These are phyloP conservation scores for Phalacrocorax brasilianus DNA, from an alignment of 2,113 vertebrate genomes.

Conservation along the genomic window DNA sequence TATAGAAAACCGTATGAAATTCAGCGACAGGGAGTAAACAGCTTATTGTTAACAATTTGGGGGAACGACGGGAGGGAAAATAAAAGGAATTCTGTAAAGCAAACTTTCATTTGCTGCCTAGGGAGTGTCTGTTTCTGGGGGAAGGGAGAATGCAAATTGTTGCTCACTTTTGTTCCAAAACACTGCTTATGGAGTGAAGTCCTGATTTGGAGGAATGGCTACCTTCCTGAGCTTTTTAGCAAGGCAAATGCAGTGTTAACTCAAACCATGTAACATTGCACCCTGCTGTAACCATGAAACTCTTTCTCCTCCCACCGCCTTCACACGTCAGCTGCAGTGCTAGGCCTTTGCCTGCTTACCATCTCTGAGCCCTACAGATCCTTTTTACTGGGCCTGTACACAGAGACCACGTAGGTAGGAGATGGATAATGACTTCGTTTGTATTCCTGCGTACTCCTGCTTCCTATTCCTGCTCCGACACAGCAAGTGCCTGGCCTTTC, in stretches of 20 bases:
- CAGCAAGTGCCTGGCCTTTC: background rate
- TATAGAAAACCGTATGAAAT: background rate
- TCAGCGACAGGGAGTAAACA: background rate
- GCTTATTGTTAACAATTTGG: background rate
- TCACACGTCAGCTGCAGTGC: background rate
- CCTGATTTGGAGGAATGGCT: background rate
- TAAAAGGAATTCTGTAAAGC: background rate
- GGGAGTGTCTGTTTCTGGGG: background rate
- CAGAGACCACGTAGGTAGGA: background rate
- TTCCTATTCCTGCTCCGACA: background rate
- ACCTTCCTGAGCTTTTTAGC: background rate
- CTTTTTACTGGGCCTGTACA: background rate
- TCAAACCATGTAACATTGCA: background rate
- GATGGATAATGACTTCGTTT: background rate
- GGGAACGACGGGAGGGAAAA: background rate
- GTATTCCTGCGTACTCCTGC: background rate
- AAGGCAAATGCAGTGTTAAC: background rate
- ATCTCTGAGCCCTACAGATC: background rate
- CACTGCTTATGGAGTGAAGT: background rate
- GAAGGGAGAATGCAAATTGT: background rate
- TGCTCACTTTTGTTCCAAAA: background rate
- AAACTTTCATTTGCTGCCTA: background rate
- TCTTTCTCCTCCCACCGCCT: background rate
- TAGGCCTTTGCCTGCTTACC: background rate
- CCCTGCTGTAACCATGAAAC: background rate